phyloP scores from a whole-genome alignment of 2,113 vertebrate species.

The Xenopus laevis region DNA sequence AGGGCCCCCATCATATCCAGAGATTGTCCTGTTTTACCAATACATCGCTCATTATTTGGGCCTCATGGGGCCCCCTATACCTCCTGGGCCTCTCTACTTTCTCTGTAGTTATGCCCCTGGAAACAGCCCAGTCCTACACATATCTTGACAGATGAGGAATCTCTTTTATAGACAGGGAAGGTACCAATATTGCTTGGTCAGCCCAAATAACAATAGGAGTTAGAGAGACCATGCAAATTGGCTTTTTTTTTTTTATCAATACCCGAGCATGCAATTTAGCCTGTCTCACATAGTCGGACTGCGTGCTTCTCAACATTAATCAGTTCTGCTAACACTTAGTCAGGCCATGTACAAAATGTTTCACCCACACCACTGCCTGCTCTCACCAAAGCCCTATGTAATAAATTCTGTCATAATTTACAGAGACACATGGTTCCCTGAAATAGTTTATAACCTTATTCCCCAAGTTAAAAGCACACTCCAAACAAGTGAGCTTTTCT shows the following conservation, averaged over 20 bases:
- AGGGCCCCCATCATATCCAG: too few species aligned
- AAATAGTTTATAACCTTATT: conserved; percentile 36
- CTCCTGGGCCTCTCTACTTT: too few species aligned
- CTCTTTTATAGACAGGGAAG: too few species aligned
- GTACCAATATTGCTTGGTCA: background rate
- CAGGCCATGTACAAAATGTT: conserved; percentile 35
- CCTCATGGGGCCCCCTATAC: too few species aligned
- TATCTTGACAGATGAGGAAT: too few species aligned
- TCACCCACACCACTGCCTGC: conserved; percentile 29
- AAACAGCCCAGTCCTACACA: too few species aligned
- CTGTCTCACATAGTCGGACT: background rate
- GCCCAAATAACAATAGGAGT: background rate
- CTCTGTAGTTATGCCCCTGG: too few species aligned
- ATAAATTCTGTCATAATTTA: conserved; percentile 39
- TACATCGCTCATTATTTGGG: too few species aligned
- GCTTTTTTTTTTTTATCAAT: background rate
- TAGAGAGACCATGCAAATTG: too few species aligned
- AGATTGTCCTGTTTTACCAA: too few species aligned
- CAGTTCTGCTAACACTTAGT: conserved; percentile 40
- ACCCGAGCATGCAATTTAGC: background rate
- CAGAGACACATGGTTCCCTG: conserved; percentile 28
- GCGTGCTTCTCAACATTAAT: conserved; percentile 26
- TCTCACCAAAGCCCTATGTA: conserved; percentile 16
- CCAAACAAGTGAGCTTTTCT: conserved; percentile 38
- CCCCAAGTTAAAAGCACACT: conserved; percentile 29